Evolutionary conservation across 2,113 vertebrate genomes (phyloP).

Genomic region (Psilopsiagon aymara): DNA sequence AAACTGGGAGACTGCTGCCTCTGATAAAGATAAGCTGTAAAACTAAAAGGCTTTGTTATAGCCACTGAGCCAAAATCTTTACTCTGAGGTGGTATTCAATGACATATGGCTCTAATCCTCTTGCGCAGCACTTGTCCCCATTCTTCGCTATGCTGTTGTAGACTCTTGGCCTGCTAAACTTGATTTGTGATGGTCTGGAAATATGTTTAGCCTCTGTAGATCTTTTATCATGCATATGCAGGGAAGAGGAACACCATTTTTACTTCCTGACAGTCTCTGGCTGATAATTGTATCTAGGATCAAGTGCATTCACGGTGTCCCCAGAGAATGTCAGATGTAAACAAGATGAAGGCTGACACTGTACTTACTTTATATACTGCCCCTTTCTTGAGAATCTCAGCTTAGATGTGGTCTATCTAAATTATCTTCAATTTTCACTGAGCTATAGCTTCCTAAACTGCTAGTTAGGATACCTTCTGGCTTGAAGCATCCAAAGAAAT

Average conservation of each 20-base stretch:
- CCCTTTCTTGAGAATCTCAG: background rate
- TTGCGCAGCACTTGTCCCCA: background rate
- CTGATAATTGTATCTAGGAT: background rate
- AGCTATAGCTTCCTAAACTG: background rate
- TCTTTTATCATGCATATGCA: accelerated
- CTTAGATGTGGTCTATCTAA: background rate
- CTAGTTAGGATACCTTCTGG: background rate
- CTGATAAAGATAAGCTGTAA: background rate
- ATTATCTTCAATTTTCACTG: background rate
- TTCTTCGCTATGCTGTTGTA: background rate
- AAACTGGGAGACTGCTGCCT: background rate
- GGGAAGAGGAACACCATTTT: background rate
- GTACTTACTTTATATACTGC: background rate
- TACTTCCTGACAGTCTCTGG: background rate
- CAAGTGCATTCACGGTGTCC: background rate
- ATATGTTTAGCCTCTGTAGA: background rate
- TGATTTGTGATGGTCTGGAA: background rate
- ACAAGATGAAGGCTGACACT: background rate
- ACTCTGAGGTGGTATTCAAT: background rate
- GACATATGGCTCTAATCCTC: background rate
- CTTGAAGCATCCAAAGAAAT: background rate
- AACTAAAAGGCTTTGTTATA: background rate
- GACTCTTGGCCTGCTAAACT: background rate
- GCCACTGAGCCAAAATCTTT: background rate
- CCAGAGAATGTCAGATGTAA: background rate